Evolutionary conservation across 1,140 invertebrate species (phyloP), one percentile per base, ranked within the genome.

Genomic region (Drosophila arizonae): DNA sequence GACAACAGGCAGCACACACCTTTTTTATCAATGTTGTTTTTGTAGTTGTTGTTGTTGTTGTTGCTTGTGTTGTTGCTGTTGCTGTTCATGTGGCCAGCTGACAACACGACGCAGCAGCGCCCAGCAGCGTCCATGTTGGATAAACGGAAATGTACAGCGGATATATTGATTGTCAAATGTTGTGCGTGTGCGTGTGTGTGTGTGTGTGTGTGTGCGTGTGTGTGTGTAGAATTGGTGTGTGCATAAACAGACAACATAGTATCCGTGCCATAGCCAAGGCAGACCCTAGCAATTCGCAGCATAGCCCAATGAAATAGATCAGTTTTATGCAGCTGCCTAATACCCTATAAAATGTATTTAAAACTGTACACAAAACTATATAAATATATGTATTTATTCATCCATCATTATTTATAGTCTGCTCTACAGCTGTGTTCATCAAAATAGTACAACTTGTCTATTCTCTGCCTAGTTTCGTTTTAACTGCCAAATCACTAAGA

Each of bases 141-240:
- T 74, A 78, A 86, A 76, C 81, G 82, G 79, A 87, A 81, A 87
- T 86, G 81, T 87, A 81, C 84, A 87, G 79, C 82, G 82, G 79
- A 88, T 82, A 82, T 84, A 87, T 87, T 87, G 84, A 87, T 87
- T 87, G 84, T 88, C 84, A 72, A 77, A 64, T 52, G 61, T 43
- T 70, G 52, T 62, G 30, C 46, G 48, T 39, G 36, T 71, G 28
- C 46, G 39, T 39, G 24, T 41, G 11, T 51, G 57, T 50, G 51
- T 58, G 46, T 54, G 26, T 60, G 43, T 48, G 43, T 57, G 46
- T 60, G 48, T 45, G 26, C 55, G 51, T 55, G 15, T 61, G 57
- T 21, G 52, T 39, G 43, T 55, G 39, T 36, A n/a, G 15, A 26
- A 21, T 30, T 56, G 41, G 9, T 67, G 21, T 67, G 21, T 39